Evolutionary conservation across 2,888 invertebrate species (phyloP), one percentile per base, ranked within the genome.

Genomic region (Coelinius sp.): DNA sequence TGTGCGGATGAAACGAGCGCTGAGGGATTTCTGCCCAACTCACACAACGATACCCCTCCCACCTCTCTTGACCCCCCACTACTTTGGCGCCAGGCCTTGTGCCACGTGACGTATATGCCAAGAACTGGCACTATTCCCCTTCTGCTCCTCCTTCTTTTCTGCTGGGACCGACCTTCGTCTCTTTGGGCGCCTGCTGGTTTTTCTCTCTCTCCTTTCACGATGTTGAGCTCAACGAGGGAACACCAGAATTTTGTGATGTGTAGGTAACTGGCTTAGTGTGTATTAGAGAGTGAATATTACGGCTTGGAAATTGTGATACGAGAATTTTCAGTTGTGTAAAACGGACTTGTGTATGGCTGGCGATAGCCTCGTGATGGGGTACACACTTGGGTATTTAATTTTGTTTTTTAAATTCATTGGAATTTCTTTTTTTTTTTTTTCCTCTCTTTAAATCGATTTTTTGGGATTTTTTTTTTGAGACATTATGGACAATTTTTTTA

Each of bases 71-170:
- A n/a, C n/a, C n/a, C n/a, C 71, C 73, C 74, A 71, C 75, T 65
- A 62, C 6, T 35, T 70, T 72, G 79, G 77, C 78, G 77, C 77
- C 78, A 76, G 75, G 68, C 65, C 62, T 65, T 63, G 62, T 75
- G 76, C 77, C 76, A 76, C 77, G 76, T 75, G 76, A 76, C 62
- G 66, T 63, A 69, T 49, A 44, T 66, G 68, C 10, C 1, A 67
- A 53, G 31, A 49, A 22, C 53, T 22, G 41, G 68, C 38, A 38
- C 49, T 46, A 31, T 70, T 63, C 64, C 70, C 73, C 76, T 68
- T 38, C 38, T 69, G 63, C 64, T 69, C 72, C 76, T 66, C 56
- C 65, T 44, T 70, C 59, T 59, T 31, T 65, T 53, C 74, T 52
- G 25, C 63, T 49, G 68, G 59, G 41, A 24, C 27, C 52, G 68